Evolutionary conservation across 2,113 vertebrate genomes (phyloP).

Genomic region (Macrotis lagotis): DNA sequence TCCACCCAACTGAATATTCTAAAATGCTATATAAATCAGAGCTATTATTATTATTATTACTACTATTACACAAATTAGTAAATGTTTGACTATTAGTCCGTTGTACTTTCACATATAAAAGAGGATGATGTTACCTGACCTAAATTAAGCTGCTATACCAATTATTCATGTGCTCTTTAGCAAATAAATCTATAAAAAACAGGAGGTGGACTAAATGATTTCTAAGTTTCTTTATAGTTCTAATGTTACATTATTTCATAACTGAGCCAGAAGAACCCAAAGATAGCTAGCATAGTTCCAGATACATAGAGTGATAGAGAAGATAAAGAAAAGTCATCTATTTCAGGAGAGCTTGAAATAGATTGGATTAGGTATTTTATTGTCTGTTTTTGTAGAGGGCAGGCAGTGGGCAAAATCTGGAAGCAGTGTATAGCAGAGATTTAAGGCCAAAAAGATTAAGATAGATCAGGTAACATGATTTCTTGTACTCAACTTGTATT

Average conservation of each 20-base stretch:
- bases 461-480: not conserved
- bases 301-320: not conserved
- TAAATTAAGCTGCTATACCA: not conserved
- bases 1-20: not conserved
- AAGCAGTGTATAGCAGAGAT: not conserved
- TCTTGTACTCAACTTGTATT: not conserved
- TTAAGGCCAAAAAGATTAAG: not conserved
- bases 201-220: not conserved
- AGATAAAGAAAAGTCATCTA: not conserved
- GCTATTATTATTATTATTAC: too few relatives aligned
- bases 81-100: not conserved
- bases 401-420: not conserved
- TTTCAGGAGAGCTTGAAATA: not conserved
- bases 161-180: not conserved
- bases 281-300: not conserved
- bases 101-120: not conserved
- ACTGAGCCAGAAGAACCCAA: not conserved
- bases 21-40: too few relatives aligned
- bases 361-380: not conserved
- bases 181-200: not conserved
- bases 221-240: not conserved
- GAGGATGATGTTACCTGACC: not conserved
- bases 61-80: too few relatives aligned
- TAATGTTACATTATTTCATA: not conserved
- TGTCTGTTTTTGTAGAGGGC: not conserved